Evolutionary conservation across 2,797 vertebrate species (phyloP), one percentile per base, ranked within the genome.

Genomic region (Pampus argenteus): DNA sequence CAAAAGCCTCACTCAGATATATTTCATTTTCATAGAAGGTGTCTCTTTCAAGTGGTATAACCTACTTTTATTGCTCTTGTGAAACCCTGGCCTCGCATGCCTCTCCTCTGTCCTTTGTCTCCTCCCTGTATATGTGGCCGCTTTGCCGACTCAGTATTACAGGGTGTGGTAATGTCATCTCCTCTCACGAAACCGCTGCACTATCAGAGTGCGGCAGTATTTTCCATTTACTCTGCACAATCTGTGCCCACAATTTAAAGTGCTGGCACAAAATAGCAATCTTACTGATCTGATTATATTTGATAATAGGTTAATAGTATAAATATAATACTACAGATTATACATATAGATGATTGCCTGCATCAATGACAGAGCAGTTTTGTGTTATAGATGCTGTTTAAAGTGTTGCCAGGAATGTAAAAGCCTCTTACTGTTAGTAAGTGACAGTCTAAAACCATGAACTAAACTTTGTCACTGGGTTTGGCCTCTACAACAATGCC

Each of bases 141-240:
- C 75, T 72, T 50, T 88, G 86, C 79, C 25, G 74, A 87, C 82
- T 90, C 82, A 89, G 89, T 84, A 64, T 76, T 83, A 60, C 63
- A 74, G 83, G 86, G 87, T 76, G 85, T 76, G 83, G 82, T 83
- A 82, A 89, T 79, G 84, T 79, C 76, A 76, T 84, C 85, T 74
- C 51, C 60, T 71, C 78, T 75, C 68, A 67, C 74, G 79, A 73
- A 71, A 45, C 45, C 87, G 67, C 76, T 83, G 82, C 85, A 76
- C 79, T 69, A 74, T 57, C 62, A 54, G 62, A 83, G 68, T 70
- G 75, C 76, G 73, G 64, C 17, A 64, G 58, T 73, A 66, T 84
- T 91, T 87, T 88, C 81, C 83, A 68, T 80, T 81, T 72, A 75
- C 69, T 60, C 63, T 17, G 85, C 80, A 78, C 66, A 76, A 73